Percentiles rank a stretch among this genome's conserved stretches.
Evolutionary conservation across 2,888 invertebrate species (phyloP).

Genomic region (Cataglyphis albicans): DNA sequence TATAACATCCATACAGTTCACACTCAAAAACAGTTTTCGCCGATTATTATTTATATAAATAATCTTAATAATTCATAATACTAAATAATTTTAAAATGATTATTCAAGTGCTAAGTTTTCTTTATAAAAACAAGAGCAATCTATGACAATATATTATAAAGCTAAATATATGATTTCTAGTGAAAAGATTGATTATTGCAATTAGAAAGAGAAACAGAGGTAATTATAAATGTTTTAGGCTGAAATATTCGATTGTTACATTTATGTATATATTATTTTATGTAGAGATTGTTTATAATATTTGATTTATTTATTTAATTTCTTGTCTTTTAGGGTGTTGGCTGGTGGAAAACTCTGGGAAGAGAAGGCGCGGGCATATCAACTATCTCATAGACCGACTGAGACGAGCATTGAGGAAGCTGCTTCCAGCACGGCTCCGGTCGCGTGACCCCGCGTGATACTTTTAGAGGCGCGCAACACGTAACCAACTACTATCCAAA

Average conservation of each 20-base stretch:
- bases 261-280: background rate
- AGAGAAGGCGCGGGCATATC: conserved; percentile 81
- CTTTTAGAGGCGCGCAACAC: conserved; percentile 76
- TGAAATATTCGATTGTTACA: background rate
- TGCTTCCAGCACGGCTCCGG: conserved; percentile 76
- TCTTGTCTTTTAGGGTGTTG: conserved; percentile 77
- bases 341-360: conserved; percentile 83
- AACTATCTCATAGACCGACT: conserved; percentile 74
- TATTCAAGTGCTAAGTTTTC: background rate
- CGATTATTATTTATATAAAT: conserved; percentile 2
- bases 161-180: background rate
- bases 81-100: background rate
- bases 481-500: conserved; percentile 32
- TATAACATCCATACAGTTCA: background rate
- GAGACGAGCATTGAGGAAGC: conserved; percentile 79
- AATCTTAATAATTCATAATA: too few species aligned
- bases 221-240: background rate
- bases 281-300: too few species aligned
- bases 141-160: background rate
- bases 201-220: background rate
- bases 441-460: conserved; percentile 81
- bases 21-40: background rate
- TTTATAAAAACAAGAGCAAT: background rate
- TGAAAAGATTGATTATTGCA: background rate
- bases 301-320: background rate